phyloP scores from a whole-genome alignment of 2,888 invertebrate species.

The Ernsta delagoae region DNA sequence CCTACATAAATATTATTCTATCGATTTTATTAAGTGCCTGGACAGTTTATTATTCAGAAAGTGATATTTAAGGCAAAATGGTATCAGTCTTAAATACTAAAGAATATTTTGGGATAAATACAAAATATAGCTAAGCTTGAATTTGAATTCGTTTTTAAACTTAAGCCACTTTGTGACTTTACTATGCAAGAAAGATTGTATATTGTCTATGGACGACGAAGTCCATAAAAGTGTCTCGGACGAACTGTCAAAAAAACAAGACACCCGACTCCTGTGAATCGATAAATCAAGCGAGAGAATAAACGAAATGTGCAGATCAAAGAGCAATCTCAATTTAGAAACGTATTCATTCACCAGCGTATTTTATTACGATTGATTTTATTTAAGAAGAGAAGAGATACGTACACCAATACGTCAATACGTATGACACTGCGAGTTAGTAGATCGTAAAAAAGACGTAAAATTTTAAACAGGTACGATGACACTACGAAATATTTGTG shows the following conservation, averaged over 20 bases:
- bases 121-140: not conserved
- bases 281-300: constrained; percentile 28
- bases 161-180: not conserved
- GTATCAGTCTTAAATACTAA: too few relatives aligned
- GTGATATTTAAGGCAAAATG: too few relatives aligned
- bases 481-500: constrained; percentile 4
- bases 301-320: constrained; percentile 29
- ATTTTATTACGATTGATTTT: constrained; percentile 31
- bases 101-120: too few relatives aligned
- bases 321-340: constrained; percentile 27
- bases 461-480: constrained; percentile 34
- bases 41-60: too few relatives aligned
- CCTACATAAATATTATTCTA: too few relatives aligned
- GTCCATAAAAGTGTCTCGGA: constrained; percentile 22
- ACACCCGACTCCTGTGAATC: not conserved
- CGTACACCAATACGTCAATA: constrained; percentile 1
- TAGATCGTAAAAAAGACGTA: constrained; percentile 24
- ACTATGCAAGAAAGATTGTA: not conserved
- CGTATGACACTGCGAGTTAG: constrained; percentile 9
- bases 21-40: too few relatives aligned
- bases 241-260: constrained; percentile 20
- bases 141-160: not conserved
- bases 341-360: constrained; percentile 19
- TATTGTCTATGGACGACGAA: not conserved
- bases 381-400: constrained; percentile 5